A percentile compares a stretch with the other conserved stretches of the same genome.
phyloP scores from a whole-genome alignment of 2,888 invertebrate species.

The Drosophila hamatofila region DNA sequence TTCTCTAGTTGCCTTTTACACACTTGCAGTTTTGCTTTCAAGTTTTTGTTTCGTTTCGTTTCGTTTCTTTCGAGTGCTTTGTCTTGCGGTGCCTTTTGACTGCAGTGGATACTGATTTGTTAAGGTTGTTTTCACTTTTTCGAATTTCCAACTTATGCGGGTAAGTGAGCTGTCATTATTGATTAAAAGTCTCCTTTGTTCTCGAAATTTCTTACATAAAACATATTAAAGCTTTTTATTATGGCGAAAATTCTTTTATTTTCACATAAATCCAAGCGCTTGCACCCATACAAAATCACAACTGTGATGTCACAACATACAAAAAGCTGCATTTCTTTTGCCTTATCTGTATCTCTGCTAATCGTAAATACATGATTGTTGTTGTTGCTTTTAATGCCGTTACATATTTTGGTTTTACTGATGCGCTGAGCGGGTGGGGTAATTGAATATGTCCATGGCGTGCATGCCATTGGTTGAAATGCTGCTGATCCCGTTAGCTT shows the following conservation, averaged over 20 bases:
- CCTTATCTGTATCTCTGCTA: background rate
- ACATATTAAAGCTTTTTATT: background rate
- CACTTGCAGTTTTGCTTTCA: slow-evolving; percentile 26
- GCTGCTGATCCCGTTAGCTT: slow-evolving; percentile 18
- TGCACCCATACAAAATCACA: background rate
- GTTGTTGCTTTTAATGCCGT: background rate
- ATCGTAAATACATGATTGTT: background rate
- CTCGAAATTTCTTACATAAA: background rate
- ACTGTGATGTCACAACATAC: background rate
- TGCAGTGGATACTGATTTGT: background rate
- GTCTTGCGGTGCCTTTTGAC: background rate
- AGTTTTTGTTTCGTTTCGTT: slow-evolving; percentile 16
- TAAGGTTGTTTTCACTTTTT: background rate
- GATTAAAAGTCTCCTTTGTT: slow-evolving; percentile 6
- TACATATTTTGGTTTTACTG: background rate
- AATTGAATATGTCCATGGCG: background rate
- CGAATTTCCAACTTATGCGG: background rate
- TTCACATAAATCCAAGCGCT: background rate
- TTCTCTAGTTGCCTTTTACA: slow-evolving; percentile 1
- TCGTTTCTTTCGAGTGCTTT: slow-evolving; percentile 16
- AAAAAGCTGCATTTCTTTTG: background rate
- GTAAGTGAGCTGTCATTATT: slow-evolving; percentile 11
- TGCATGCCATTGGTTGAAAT: slow-evolving; percentile 6
- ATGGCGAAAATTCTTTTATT: background rate
- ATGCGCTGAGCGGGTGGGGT: slow-evolving; percentile 1